phyloP scores from a whole-genome alignment of 2,797 vertebrate genomes.

The Hozukius guyotensis region DNA sequence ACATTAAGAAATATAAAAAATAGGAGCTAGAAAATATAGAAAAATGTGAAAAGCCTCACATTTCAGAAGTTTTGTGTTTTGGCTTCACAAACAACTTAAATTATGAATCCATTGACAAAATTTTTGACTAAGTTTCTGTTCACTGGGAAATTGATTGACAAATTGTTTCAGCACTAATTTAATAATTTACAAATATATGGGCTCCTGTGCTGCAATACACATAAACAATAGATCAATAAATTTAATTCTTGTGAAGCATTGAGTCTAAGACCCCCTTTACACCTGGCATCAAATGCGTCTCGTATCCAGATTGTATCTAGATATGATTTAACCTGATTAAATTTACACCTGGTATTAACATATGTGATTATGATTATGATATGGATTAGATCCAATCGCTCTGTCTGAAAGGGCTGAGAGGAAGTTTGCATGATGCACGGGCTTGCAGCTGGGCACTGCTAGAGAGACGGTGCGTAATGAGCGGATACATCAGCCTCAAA shows the following conservation, averaged over 20 bases:
- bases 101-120: neutral
- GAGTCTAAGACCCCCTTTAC: neutral
- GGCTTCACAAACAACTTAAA: neutral
- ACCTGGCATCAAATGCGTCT: no score
- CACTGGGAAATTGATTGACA: neutral
- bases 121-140: neutral
- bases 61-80: neutral
- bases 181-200: neutral
- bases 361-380: no score
- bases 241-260: neutral
- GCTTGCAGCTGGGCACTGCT: no score
- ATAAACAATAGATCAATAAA: neutral
- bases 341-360: no score
- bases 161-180: neutral
- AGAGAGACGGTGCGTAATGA: no score
- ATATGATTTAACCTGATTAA: no score
- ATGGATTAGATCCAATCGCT: no score
- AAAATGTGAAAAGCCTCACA: neutral
- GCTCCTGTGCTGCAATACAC: neutral
- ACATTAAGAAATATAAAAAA: neutral
- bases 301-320: no score
- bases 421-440: no score
- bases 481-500: no score
- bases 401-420: no score
- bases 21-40: neutral